Evolutionary conservation across 2,113 vertebrate genomes (phyloP).

Genomic region (Taxidea taxus): DNA sequence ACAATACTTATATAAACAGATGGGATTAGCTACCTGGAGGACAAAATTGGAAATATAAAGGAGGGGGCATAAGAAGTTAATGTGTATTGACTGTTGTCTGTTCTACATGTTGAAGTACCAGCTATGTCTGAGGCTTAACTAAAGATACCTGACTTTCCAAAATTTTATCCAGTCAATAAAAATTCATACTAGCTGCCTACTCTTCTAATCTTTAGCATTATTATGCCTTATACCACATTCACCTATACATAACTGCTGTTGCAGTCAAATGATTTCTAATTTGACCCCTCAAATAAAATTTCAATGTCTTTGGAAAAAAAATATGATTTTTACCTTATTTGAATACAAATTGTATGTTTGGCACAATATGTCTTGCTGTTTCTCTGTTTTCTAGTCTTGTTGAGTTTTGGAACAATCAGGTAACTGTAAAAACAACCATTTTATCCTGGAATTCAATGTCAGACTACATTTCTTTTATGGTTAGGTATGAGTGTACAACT

Average conservation of each 20-base stretch:
- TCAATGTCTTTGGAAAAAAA: neutral
- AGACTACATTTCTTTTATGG: neutral
- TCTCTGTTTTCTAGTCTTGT: neutral
- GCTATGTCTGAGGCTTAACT: neutral
- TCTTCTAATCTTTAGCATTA: neutral
- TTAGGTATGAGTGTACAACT: neutral
- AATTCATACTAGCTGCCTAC: neutral
- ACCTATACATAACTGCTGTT: neutral
- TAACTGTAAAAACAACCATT: neutral
- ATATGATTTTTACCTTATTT: neutral
- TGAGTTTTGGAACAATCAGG: neutral
- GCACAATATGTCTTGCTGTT: neutral
- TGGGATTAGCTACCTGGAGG: neutral
- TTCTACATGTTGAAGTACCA: neutral
- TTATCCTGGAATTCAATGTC: neutral
- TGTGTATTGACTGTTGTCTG: neutral
- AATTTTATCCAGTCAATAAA: neutral
- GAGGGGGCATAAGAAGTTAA: neutral
- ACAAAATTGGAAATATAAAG: neutral
- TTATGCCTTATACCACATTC: neutral
- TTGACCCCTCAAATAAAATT: neutral
- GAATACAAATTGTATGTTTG: neutral
- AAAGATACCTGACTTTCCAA: neutral
- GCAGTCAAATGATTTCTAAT: neutral
- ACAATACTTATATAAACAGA: constrained; percentile 30